Base-by-base conservation (phyloP, 2,113 vertebrate species). In the Gavia stellata region DNA sequence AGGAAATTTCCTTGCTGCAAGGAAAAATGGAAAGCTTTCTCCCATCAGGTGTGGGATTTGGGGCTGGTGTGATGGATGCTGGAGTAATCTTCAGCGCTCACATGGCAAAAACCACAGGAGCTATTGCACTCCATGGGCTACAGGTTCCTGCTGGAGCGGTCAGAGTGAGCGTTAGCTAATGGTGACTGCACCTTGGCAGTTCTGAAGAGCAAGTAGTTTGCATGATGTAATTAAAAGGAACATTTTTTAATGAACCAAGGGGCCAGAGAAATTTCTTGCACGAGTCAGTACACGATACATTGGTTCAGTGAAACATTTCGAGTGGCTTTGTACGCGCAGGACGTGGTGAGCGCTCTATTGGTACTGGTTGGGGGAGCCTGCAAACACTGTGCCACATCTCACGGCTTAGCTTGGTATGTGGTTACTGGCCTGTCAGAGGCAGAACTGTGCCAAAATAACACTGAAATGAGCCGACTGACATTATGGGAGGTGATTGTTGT, bases 1-100 rank as follows among this genome's bases (percentile, higher is more conserved):
- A 44, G 33, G 38, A 25, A 23, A 24, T 72, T 62, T 45, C 33
- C 16, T 53, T 92, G 92, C 91, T 92, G 89, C 53, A 65, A 55
- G 53, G 80, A 85, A 88, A 94, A 92, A 96, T 91, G 92, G 95
- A 96, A 94, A 96, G 72, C 83, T 93, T 82, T 87, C 65, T 97
- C 80, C 82, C 68, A 92, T 90, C 58, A 80, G 71, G 67, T 91
- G 61, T 95, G 88, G 88, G 78, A 80, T 65, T 91, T 81, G 61
- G 79, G 59, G 79, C 82, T 91, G 67, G 59, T 78, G 19, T 33
- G 81, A n/a, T 79, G 25, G 62, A 42, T 66, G 79, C 62, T 91
- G 77, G 74, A 77, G 17, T 34, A 17, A 34, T 36, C 73, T 15
- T 52, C 31, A 61, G 40, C 19, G 86, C 33, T 55, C 2, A 9